A percentile compares a stretch with the other conserved stretches of the same genome.
Conservation (phyloP, 2,797 vertebrate species). For the Limnodromus scolopaceus region DNA sequence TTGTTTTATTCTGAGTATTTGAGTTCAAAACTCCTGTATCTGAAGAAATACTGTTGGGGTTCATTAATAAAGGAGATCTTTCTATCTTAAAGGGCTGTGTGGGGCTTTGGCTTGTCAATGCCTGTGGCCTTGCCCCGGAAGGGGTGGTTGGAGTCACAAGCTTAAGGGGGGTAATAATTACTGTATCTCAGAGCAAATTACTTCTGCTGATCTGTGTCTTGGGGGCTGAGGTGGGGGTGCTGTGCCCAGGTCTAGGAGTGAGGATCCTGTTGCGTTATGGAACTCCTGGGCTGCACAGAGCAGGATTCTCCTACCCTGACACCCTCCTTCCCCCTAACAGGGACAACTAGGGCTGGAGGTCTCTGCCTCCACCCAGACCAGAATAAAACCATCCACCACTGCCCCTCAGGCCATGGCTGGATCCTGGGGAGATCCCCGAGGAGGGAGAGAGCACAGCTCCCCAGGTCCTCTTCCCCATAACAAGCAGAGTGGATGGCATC, state of each 20-base stretch:
- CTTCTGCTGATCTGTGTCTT: not conserved
- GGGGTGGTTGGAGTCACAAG: not conserved
- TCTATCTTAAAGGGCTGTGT: constrained; percentile 77
- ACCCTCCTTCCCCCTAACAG: not conserved
- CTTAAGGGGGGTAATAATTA: not conserved
- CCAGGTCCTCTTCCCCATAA: not conserved
- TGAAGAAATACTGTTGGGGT: constrained; percentile 82
- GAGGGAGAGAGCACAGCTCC: not conserved
- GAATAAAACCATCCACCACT: not conserved
- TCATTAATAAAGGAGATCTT: constrained; percentile 85
- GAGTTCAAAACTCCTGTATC: constrained; percentile 84
- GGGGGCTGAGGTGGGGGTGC: not conserved
- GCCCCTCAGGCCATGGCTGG: not conserved
- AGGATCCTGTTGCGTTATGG: not conserved
- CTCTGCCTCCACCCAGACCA: not conserved
- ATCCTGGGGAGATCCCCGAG: not conserved
- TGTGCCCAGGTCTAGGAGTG: not conserved
- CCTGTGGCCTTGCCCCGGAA: not conserved
- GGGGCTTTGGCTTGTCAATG: constrained; percentile 26
- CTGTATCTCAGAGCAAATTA: not conserved
- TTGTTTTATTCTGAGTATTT: constrained; percentile 81
- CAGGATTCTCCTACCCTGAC: not conserved
- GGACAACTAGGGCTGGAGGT: constrained; percentile 81
- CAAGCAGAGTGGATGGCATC: constrained; percentile 14
- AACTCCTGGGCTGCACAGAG: not conserved